Evolutionary conservation across 2,113 vertebrate genomes (phyloP).

Genomic region (Saguinus imperator): DNA sequence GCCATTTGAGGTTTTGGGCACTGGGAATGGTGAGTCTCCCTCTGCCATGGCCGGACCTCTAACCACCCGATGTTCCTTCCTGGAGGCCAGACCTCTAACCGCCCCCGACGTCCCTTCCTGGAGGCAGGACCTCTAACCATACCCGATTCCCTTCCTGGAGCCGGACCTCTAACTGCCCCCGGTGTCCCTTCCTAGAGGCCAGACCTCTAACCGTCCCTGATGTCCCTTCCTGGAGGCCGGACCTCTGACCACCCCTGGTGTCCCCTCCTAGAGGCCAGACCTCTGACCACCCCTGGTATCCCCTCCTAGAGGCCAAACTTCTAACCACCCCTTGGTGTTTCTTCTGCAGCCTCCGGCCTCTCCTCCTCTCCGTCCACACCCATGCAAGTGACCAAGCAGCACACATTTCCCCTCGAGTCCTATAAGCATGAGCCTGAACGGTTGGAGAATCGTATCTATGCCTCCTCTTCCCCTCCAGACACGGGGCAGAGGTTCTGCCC

Average conservation of each 20-base stretch:
- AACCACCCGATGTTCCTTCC: rapidly evolving
- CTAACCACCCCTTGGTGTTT: rapidly evolving
- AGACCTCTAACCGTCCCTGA: rapidly evolving
- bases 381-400: constrained; percentile 91
- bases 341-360: constrained; percentile 89
- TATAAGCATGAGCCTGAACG: constrained; percentile 89
- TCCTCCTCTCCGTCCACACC: constrained; percentile 94
- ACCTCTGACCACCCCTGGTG: rapidly evolving
- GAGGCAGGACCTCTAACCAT: no score
- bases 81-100: rapidly evolving
- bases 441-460: constrained; percentile 86
- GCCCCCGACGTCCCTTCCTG: rapidly evolving
- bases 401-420: constrained; percentile 90
- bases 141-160: no score
- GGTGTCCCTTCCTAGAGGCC: no score
- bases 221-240: no score
- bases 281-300: rapidly evolving
- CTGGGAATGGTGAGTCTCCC: neutral
- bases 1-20: rapidly evolving
- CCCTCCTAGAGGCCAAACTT: no score
- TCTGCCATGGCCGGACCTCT: neutral
- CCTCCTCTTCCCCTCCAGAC: constrained; percentile 89
- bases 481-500: constrained; percentile 89
- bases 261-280: no score
- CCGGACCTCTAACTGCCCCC: rapidly evolving